A percentile compares a stretch with the other conserved stretches of the same genome.
These are phyloP conservation scores for Sardina pilchardus DNA, from an alignment of 2,113 vertebrate species.

Conservation along the genomic window DNA sequence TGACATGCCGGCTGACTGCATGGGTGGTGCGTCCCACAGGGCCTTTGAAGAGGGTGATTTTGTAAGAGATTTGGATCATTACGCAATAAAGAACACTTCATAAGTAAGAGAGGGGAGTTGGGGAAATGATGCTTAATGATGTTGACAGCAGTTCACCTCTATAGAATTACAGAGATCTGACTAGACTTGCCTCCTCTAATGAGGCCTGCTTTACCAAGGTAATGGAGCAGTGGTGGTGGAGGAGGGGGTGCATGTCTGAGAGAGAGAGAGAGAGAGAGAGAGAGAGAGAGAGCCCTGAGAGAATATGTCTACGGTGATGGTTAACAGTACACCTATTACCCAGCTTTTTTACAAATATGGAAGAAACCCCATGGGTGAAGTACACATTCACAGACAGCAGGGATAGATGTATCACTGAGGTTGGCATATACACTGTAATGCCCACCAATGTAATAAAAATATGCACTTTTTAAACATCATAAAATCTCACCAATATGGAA, in stretches of 20 bases:
- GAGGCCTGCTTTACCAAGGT: slow-evolving; percentile 76
- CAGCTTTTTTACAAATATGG: slow-evolving; percentile 25
- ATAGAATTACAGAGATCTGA: slow-evolving; percentile 80
- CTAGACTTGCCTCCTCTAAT: slow-evolving; percentile 81
- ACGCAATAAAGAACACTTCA: slow-evolving; percentile 83
- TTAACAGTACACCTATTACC: slow-evolving; percentile 51
- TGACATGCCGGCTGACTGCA: slow-evolving; percentile 68
- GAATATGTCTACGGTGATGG: slow-evolving; percentile 38
- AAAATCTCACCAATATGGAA: too few relatives aligned
- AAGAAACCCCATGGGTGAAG: not conserved
- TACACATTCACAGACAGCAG: not conserved
- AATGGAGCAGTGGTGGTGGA: slow-evolving; percentile 76
- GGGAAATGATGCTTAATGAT: slow-evolving; percentile 81
- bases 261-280: slow-evolving; percentile 52
- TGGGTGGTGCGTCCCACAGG: slow-evolving; percentile 76
- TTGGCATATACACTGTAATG: not conserved
- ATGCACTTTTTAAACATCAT: too few relatives aligned
- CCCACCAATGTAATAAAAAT: too few relatives aligned
- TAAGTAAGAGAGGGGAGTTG: slow-evolving; percentile 71
- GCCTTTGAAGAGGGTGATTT: slow-evolving; percentile 77
- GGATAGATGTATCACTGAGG: not conserved
- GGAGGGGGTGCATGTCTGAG: slow-evolving; percentile 33
- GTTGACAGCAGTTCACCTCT: slow-evolving; percentile 83
- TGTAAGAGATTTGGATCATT: slow-evolving; percentile 81
- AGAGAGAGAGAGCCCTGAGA: slow-evolving; percentile 38